Base-by-base conservation (phyloP, 2,113 vertebrate species). In the Lepisosteus oculatus region DNA sequence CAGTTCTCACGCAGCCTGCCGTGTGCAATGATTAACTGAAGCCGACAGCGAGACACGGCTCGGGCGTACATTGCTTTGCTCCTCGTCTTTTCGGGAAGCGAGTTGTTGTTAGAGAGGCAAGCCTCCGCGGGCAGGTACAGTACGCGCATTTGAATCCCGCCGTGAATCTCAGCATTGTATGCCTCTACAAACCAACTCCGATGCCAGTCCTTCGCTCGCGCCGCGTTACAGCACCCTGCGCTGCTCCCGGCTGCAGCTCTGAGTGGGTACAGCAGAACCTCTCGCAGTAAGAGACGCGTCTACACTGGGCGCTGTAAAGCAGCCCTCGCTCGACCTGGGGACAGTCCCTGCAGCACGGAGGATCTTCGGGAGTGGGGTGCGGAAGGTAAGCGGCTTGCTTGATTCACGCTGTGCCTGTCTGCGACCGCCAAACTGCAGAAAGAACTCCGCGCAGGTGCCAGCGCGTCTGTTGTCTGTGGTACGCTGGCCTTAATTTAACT, bases 201-300 rank as follows among this genome's bases (percentile, higher is more conserved):
- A 70, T 73, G 56, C 70, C 51, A 67, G 66, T 67, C 54, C 66
- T 47, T 67, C 47, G 66, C 66, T 67, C 15, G 66, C 47, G 47
- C 66, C 51, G 15, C 45, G 54, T 55, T 11, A 57, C 54, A 65
- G 43, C n/a, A 65, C 70, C 54, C 63, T n/a, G 45, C n/a, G 63
- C 51, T 43, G 70, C 70, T 42, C 65, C 64, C 9, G 64, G 14
- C 8, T 54, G 54, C 14, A n/a, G 17, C 59, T 45, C 71, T 59
- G 8, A n/a, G 47, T 54, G 62, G 63, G 62, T 42, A 57, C 42
- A 14, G 64, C 42, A 44, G 45, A 62, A 56, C 55, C 42, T 43
- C 54, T 45, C 71, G 8, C 43, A 67, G 64, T 51, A 14, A 66
- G 64, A 43, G 70, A 56, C 13, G 51, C 55, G 64, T 54, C 47